Base-by-base conservation (phyloP, 2,888 invertebrate genomes). In the Stramonita haemastoma region DNA sequence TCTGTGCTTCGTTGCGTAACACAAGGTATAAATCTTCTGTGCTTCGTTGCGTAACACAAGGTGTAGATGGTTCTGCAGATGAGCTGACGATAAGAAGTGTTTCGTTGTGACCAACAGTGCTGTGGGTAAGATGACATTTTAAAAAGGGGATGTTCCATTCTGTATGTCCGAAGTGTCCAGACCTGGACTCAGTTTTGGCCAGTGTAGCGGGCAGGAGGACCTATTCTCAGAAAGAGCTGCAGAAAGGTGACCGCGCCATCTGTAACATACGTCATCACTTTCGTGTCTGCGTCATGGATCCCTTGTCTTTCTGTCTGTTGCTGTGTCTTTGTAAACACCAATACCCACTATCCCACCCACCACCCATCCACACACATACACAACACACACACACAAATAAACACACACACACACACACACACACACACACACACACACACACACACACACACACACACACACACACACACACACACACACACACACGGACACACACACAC, bases 401-500 rank as follows among this genome's bases (percentile, higher is more conserved):
- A 11, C 77, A 26, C 13, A 15, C 77, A 77, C 77, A 11, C 77
- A 77, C 77, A 26, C 77, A 11, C 77, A 11, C 77, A 26, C 77
- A 11, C 77, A 77, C 77, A 11, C 8, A 11, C 77, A 26, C 77
- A 11, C 77, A 26, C 77, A 26, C 77, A 11, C 77, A 11, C 77
- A 77, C 79, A 79, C 8, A 79, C 29, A 79, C 29, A 79, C 29
- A 17, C 29, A 81, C 79, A 81, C 32, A 81, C 32, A 19, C 79
- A 81, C 79, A 81, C 32, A 32, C 79, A 81, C 79, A 81, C 77
- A 77, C 79, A 81, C 79, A 81, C 32, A 34, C 79, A 81, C 4
- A 81, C 79, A 81, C 77, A 77, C 77, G 22, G 13, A 77, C 77
- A 77, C 77, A 77, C 77, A 77, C 77, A 77, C 77, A 77, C 77